Base-by-base conservation (phyloP, 2,113 vertebrate species). In the Dicerorhinus sumatrensis region DNA sequence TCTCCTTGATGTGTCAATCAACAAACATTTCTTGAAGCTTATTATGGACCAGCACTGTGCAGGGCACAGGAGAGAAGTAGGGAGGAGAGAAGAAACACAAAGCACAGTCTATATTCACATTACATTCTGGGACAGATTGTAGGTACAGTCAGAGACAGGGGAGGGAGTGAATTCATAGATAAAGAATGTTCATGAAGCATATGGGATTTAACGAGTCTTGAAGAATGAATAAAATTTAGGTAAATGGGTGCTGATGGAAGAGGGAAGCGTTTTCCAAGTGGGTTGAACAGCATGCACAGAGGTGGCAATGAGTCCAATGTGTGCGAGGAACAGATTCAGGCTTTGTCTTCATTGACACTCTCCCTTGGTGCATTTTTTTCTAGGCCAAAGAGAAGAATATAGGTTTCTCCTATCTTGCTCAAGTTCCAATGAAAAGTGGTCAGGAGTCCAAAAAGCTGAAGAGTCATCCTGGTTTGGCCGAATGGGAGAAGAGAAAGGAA, bases 121-220 rank as follows among this genome's bases (percentile, higher is more conserved):
- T 33, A 76, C 93, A 95, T 89, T 81, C 75, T 42, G 63, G 83
- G 79, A 42, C 39, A 97, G 93, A 89, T 33, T 88, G 65, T 77
- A 76, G 76, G 77, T 93, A 82, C 39, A 72, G 81, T 77, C 69
- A 91, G 95, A 90, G 36, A 82, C 69, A 94, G n/a, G 60, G 46
- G 36, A 95, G 82, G 54, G 77, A 84, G 48, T 95, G 67, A 97
- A 67, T 27, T n/a, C 90, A 54, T 12, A 83, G 29, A 91, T 16
- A 33, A 89, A 94, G 96, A 96, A 62, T 27, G 73, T 83, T 93
- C 54, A 48, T 39, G 65, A 84, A 96, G 62, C 92, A 96, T 91
- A 93, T 95, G 97, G 87, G 67, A 97, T 91, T 97, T 91, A 97
- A 97, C 81, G 83, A 96, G 63, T 77, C 97, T 93, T 89, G 46